A percentile compares a stretch with the other conserved stretches of the same genome.
phyloP scores from a whole-genome alignment of 2,797 vertebrate species.

The Spea hammondii region DNA sequence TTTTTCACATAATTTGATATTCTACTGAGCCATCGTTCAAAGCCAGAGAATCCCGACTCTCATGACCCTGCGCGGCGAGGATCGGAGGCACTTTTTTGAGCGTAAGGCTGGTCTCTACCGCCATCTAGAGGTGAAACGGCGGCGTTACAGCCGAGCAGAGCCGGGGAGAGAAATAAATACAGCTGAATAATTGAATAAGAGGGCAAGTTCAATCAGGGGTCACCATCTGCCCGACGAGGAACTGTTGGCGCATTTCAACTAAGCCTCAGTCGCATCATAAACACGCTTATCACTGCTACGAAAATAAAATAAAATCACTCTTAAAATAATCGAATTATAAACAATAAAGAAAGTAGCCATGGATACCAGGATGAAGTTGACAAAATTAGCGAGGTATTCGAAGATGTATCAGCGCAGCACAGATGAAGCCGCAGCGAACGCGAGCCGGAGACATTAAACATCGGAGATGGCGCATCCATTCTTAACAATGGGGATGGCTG shows the following conservation, averaged over 20 bases:
- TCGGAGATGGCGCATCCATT: conserved; percentile 31
- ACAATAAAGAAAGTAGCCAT: conserved; percentile 65
- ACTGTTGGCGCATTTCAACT: conserved; percentile 78
- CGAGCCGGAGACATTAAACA: conserved; percentile 33
- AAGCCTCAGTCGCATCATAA: conserved; percentile 74
- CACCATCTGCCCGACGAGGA: conserved; percentile 86
- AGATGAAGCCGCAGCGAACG: conserved; percentile 28
- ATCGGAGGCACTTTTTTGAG: neutral
- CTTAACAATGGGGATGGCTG: conserved; percentile 42
- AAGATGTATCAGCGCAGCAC: conserved; percentile 37
- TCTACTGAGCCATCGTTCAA: conserved; percentile 58
- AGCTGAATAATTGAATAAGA: conserved; percentile 88
- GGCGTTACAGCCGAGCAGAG: conserved; percentile 51
- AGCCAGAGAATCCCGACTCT: conserved; percentile 52
- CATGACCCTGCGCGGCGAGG: conserved; percentile 11
- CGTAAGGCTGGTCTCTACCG: conserved; percentile 69
- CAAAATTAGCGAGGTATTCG: conserved; percentile 49
- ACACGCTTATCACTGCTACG: conserved; percentile 76
- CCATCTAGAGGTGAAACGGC: conserved; percentile 72
- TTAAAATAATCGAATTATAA: conserved; percentile 68
- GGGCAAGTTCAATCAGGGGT: conserved; percentile 86
- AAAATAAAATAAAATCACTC: conserved; percentile 72
- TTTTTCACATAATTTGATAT: conserved; percentile 53
- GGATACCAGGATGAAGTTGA: conserved; percentile 61
- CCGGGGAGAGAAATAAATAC: conserved; percentile 80